Base-by-base conservation (phyloP, 2,113 vertebrate genomes). In the Corynorhinus townsendii region DNA sequence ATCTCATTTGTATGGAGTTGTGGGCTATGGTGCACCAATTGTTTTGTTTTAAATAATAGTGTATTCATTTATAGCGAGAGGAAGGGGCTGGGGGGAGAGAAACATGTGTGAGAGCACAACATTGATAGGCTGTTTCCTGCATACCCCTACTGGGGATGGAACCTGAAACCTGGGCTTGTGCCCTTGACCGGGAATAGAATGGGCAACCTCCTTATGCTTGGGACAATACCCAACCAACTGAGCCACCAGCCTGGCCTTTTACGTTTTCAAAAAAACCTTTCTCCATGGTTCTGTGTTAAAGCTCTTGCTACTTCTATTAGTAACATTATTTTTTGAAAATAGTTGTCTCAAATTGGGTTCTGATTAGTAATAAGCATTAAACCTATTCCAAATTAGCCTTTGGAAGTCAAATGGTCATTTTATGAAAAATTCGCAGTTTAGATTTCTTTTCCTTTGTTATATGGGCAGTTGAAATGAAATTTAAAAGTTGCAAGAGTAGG, bases 241-340 rank as follows among this genome's bases (percentile, higher is more conserved):
- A 68, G 64, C 64, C 64, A 68, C 64, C 33, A 68, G 33, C 33
- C 64, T 73, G 38, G 10, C 38, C 64, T 80, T 87, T 68, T 15
- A 77, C 28, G 28, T 89, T 84, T 88, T 62, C 20, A 68, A 0
- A 24, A 59, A 73, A 54, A 40, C 24, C 26, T 75, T 81, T 79
- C 12, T 92, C 22, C n/a, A 33, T 72, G 2, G 7, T 26, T 20
- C 3, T 64, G 0, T 49, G 22, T 83, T 73, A 56, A 77, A 76
- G 45, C 84, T 94, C 7, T 43, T 82, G n/a, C 4, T 22, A 3
- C 81, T 79, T 86, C 30, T 93, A 0, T 77, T 85, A 43, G 14
- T 72, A 49, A 28, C 19, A 73, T 75, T 92, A 40, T 77, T 90
- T 90, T 80, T 40, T 40, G 54, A 86, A 94, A 96, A 75, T 64